phyloP scores from a whole-genome alignment of 2,888 invertebrate species.

The Caenorhabditis panamensis region DNA sequence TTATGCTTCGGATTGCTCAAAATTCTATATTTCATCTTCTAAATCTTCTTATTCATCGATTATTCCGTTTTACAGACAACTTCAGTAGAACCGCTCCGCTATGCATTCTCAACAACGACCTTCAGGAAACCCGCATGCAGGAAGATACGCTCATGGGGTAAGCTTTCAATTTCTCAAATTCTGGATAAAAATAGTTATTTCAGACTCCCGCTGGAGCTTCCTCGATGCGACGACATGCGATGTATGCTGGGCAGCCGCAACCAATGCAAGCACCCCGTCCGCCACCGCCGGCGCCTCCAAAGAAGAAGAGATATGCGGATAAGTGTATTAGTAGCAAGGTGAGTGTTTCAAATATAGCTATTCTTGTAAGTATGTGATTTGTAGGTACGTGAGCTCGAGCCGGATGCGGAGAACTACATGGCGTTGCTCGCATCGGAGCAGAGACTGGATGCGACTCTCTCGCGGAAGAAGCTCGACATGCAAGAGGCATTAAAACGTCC shows the following conservation, averaged over 20 bases:
- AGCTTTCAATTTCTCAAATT: background rate
- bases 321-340: constrained; percentile 77
- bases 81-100: background rate
- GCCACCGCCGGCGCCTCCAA: constrained; percentile 41
- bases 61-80: background rate
- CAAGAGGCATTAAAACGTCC: constrained; percentile 95
- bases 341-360: background rate
- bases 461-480: constrained; percentile 96
- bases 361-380: background rate
- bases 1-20: too few species aligned
- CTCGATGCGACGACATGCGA: constrained; percentile 48
- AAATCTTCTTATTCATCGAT: too few species aligned
- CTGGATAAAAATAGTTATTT: background rate
- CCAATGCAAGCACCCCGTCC: constrained; percentile 35
- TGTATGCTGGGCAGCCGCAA: constrained; percentile 40
- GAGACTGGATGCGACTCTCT: constrained; percentile 97
- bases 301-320: constrained; percentile 77
- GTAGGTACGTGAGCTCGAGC: constrained; percentile 87
- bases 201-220: constrained; percentile 12
- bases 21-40: too few species aligned
- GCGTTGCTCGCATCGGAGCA: constrained; percentile 97
- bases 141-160: constrained; percentile 18
- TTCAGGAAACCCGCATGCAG: constrained; percentile 3
- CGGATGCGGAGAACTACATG: constrained; percentile 99
- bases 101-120: constrained; percentile 39